A percentile compares a stretch with the other conserved stretches of the same genome.
phyloP scores from a whole-genome alignment of 2,888 invertebrate species.

The Drosophila meridiana region DNA sequence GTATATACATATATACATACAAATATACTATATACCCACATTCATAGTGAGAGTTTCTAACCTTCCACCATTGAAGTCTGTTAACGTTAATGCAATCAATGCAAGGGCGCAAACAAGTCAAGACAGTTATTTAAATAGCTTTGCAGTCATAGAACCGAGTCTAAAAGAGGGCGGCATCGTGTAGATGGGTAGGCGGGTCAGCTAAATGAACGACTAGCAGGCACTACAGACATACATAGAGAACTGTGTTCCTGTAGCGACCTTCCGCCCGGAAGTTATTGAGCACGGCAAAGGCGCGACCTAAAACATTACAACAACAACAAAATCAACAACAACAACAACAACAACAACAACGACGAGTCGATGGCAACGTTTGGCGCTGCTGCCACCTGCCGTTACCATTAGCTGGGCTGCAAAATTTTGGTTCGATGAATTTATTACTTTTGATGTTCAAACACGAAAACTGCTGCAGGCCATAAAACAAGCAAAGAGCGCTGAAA shows the following conservation, averaged over 20 bases:
- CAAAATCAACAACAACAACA: slow-evolving; percentile 6
- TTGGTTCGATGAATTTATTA: slow-evolving; percentile 84
- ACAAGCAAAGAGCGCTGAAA: slow-evolving; percentile 59
- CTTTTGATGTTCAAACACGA: slow-evolving; percentile 77
- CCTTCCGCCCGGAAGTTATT: slow-evolving; percentile 76
- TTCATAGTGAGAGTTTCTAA: not conserved
- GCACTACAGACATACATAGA: not conserved
- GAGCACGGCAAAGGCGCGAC: slow-evolving; percentile 70
- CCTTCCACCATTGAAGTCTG: not conserved
- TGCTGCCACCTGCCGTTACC: slow-evolving; percentile 47
- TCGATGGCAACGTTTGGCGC: slow-evolving; percentile 7
- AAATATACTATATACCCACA: too few relatives aligned
- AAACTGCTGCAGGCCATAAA: slow-evolving; percentile 79
- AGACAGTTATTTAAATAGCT: slow-evolving; percentile 72
- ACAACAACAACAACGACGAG: not conserved
- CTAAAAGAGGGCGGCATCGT: not conserved
- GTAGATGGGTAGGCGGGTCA: slow-evolving; percentile 32
- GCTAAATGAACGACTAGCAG: slow-evolving; percentile 51
- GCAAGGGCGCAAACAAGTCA: slow-evolving; percentile 64
- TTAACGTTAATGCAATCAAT: slow-evolving; percentile 55
- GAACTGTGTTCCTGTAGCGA: slow-evolving; percentile 1
- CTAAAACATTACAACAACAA: slow-evolving; percentile 52
- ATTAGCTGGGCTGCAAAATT: slow-evolving; percentile 46
- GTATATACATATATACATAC: not conserved
- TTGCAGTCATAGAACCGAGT: slow-evolving; percentile 28